These are phyloP conservation scores for Campoletis raptor DNA, from an alignment of 2,888 invertebrate genomes.

Conservation along the genomic window DNA sequence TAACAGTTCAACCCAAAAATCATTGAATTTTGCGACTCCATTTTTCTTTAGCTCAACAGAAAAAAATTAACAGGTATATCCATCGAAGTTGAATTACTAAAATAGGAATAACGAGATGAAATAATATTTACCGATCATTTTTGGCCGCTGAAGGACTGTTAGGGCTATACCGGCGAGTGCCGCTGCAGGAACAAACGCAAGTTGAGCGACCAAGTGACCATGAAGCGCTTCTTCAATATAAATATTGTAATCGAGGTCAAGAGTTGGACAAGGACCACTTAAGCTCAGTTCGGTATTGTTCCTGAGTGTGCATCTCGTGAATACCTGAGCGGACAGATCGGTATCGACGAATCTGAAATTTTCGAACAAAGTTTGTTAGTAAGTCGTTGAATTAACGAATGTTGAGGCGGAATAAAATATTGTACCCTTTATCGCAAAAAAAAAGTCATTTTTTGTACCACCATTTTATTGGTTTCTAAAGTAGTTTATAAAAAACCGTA, in stretches of 20 bases:
- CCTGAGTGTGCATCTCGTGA: constrained; percentile 87
- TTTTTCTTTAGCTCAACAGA: not conserved
- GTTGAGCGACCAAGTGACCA: constrained; percentile 85
- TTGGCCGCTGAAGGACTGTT: constrained; percentile 84
- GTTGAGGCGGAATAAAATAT: not conserved
- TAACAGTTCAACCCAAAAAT: not conserved
- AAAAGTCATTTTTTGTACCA: too few relatives aligned
- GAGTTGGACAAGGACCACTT: constrained; percentile 84
- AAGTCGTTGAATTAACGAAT: not conserved
- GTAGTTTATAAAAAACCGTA: too few relatives aligned
- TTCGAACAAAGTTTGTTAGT: not conserved
- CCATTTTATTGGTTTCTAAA: too few relatives aligned
- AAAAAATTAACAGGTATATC: not conserved
- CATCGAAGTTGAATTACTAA: not conserved
- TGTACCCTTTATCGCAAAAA: too few relatives aligned
- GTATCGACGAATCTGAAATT: constrained; percentile 89
- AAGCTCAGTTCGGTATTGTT: constrained; percentile 86
- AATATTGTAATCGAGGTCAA: constrained; percentile 87
- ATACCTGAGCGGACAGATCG: constrained; percentile 87
- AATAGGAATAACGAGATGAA: not conserved
- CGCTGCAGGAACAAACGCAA: constrained; percentile 85
- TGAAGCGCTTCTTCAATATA: constrained; percentile 86
- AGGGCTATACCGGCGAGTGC: constrained; percentile 83
- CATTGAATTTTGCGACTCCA: not conserved
- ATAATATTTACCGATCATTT: constrained; percentile 83